Evolutionary conservation across 1,140 invertebrate species (phyloP).

Genomic region (Heliconius nattereri): DNA sequence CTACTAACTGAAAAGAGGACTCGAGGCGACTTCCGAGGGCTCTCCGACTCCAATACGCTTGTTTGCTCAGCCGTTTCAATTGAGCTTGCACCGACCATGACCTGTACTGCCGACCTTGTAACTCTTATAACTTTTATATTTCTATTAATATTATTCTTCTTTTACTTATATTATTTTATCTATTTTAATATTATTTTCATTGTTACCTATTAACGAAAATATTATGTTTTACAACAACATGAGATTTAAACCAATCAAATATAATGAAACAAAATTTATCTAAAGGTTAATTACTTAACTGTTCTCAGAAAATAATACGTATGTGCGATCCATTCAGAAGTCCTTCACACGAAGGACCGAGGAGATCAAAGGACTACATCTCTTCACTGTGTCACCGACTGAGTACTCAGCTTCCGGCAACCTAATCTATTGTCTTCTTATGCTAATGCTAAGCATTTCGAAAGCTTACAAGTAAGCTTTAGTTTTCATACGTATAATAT

Average conservation of each 20-base stretch:
- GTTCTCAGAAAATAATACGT: slow-evolving; percentile 18
- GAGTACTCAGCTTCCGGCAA: slow-evolving; percentile 47
- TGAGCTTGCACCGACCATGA: slow-evolving; percentile 37
- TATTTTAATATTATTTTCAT: background rate
- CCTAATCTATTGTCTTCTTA: slow-evolving; percentile 43
- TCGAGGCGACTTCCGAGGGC: slow-evolving; percentile 30
- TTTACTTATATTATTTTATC: background rate
- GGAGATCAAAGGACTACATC: slow-evolving; percentile 44
- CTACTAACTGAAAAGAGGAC: slow-evolving; percentile 29
- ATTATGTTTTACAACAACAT: too few species aligned
- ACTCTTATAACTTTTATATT: slow-evolving; percentile 13
- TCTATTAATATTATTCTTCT: slow-evolving; percentile 10
- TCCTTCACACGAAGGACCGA: slow-evolving; percentile 39
- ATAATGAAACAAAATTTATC: background rate
- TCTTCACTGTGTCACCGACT: slow-evolving; percentile 45
- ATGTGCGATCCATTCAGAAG: slow-evolving; percentile 28
- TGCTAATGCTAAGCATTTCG: slow-evolving; percentile 22
- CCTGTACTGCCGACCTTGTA: slow-evolving; percentile 31
- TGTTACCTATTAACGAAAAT: background rate
- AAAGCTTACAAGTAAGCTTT: slow-evolving; percentile 18
- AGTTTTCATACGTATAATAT: too few species aligned
- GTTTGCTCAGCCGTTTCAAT: slow-evolving; percentile 40
- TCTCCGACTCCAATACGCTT: slow-evolving; percentile 39
- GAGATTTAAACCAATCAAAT: background rate
- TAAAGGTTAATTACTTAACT: slow-evolving; percentile 10